Percentiles rank a stretch among this genome's conserved stretches.
These are phyloP conservation scores for Lepus oiostolus DNA, from an alignment of 2,797 vertebrate species.

Conservation along the genomic window DNA sequence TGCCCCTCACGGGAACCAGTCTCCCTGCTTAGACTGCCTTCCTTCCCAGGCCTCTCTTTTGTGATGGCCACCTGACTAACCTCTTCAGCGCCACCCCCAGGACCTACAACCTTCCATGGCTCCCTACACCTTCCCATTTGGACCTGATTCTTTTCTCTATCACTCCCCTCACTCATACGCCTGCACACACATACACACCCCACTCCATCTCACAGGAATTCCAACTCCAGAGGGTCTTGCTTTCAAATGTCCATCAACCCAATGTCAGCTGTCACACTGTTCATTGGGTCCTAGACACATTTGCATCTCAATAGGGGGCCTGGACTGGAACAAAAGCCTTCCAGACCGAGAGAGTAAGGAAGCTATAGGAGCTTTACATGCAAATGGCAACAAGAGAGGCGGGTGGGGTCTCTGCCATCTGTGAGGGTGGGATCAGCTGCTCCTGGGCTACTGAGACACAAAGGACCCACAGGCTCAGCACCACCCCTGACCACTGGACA, in stretches of 20 bases:
- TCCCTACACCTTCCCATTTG: neutral
- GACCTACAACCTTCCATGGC: neutral
- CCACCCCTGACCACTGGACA: neutral
- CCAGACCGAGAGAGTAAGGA: neutral
- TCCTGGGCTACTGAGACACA: neutral
- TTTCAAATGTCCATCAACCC: neutral
- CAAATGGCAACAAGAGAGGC: neutral
- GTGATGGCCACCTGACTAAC: neutral
- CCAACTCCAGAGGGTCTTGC: neutral
- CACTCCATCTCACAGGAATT: neutral
- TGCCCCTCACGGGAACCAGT: too few species aligned
- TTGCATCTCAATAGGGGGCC: constrained; percentile 25
- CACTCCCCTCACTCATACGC: neutral
- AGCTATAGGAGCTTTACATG: neutral
- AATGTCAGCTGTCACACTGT: neutral
- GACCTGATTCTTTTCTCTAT: neutral
- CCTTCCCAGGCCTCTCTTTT: neutral
- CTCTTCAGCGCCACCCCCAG: neutral
- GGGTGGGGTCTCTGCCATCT: neutral
- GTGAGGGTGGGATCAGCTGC: neutral
- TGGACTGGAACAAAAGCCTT: neutral
- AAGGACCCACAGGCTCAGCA: neutral
- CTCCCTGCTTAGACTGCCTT: neutral
- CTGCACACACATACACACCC: too few species aligned
- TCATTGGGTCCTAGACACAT: neutral